phyloP scores from a whole-genome alignment of 2,888 invertebrate species.

The Iselma pallidipennis region DNA sequence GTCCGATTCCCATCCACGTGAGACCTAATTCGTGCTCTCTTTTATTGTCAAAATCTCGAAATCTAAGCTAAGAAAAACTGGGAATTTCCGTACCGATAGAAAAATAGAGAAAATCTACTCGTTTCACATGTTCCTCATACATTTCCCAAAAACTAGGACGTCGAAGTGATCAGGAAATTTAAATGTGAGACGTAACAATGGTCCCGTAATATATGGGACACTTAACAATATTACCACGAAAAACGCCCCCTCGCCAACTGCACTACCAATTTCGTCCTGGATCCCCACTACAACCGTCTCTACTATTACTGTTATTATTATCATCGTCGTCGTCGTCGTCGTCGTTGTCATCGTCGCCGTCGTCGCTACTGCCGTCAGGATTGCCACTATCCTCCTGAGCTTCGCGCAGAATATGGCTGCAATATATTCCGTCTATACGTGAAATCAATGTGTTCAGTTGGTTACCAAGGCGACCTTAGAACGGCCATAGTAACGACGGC shows the following conservation, averaged over 20 bases:
- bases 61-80: neutral
- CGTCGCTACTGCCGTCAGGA: neutral
- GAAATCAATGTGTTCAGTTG: constrained; percentile 57
- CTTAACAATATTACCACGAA: constrained; percentile 47
- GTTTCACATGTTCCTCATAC: neutral
- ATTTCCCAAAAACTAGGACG: constrained; percentile 4
- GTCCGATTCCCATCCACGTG: constrained; percentile 4
- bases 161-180: constrained; percentile 36
- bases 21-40: constrained; percentile 3
- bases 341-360: neutral
- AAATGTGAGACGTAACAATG: constrained; percentile 45
- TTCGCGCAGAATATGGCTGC: constrained; percentile 48
- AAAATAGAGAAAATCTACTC: neutral
- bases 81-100: neutral
- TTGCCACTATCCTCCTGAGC: constrained; percentile 13
- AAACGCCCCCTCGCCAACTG: constrained; percentile 13
- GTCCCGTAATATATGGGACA: constrained; percentile 48
- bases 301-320: neutral
- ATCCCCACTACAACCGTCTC: neutral
- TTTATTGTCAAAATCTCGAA: neutral
- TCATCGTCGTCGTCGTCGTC: neutral
- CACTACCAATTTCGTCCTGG: neutral
- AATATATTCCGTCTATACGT: constrained; percentile 57
- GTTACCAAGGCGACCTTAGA: constrained; percentile 44
- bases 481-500: constrained; percentile 39